Percentiles rank a stretch among this genome's conserved stretches.
These are phyloP conservation scores for Catocala nupta DNA, from an alignment of 2,888 invertebrate genomes.

Conservation along the genomic window DNA sequence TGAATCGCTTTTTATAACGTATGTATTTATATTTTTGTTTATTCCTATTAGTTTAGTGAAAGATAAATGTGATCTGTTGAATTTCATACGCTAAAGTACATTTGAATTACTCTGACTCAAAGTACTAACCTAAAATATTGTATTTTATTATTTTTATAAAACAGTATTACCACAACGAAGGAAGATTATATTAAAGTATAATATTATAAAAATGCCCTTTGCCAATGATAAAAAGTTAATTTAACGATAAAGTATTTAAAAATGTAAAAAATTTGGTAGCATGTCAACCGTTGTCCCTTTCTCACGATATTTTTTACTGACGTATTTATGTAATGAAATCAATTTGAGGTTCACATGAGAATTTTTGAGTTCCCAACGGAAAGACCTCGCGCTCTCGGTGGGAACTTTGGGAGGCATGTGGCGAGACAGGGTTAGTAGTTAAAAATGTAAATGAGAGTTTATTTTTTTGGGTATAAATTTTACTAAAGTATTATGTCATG, in stretches of 20 bases:
- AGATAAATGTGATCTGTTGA: too few species aligned
- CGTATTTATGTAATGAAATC: constrained; percentile 18
- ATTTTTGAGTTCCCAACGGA: constrained; percentile 38
- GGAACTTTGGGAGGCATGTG: constrained; percentile 42
- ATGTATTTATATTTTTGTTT: too few species aligned
- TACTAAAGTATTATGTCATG: constrained; percentile 7
- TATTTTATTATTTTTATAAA: too few species aligned
- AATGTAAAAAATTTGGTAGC: constrained; percentile 40
- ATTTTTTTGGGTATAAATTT: constrained; percentile 17
- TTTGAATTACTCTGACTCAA: too few species aligned
- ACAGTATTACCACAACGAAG: too few species aligned
- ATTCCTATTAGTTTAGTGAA: too few species aligned
- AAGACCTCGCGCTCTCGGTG: constrained; percentile 24
- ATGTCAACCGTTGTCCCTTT: constrained; percentile 23
- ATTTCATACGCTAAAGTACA: too few species aligned
- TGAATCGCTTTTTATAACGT: too few species aligned
- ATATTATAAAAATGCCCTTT: too few species aligned
- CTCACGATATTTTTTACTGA: constrained; percentile 32
- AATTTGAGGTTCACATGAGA: constrained; percentile 42
- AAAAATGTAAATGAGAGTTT: constrained; percentile 18
- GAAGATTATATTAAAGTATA: too few species aligned
- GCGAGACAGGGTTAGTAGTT: constrained; percentile 33
- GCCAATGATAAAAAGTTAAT: not conserved
- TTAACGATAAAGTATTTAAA: not conserved
- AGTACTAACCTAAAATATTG: too few species aligned